These are phyloP conservation scores for Plemyria rubiginata DNA, from an alignment of 2,888 invertebrate genomes.

Conservation along the genomic window DNA sequence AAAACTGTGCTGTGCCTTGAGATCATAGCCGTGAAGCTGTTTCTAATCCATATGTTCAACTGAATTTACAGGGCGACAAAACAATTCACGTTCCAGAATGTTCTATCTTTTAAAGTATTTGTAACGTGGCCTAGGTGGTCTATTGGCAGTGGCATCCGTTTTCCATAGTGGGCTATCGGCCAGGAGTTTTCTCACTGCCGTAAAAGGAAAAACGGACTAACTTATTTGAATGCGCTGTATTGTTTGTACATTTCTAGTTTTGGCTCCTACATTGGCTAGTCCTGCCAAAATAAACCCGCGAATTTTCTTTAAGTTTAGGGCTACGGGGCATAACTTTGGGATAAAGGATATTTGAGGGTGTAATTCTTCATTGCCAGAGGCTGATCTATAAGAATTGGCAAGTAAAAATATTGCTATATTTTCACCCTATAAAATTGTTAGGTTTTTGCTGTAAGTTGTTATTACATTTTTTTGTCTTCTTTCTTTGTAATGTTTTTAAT, in stretches of 20 bases:
- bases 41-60: too few relatives aligned
- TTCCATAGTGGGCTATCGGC: conserved; percentile 26
- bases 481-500: neutral
- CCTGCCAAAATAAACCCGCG: conserved; percentile 28
- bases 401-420: neutral
- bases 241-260: conserved; percentile 26
- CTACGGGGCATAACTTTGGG: conserved; percentile 3
- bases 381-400: neutral
- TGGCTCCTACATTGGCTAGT: conserved; percentile 20
- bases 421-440: neutral
- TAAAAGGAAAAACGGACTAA: conserved; percentile 24
- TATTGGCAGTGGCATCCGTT: conserved; percentile 24
- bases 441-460: neutral
- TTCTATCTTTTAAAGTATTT: neutral
- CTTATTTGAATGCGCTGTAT: conserved; percentile 30
- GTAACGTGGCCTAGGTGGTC: conserved; percentile 23
- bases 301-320: conserved; percentile 18
- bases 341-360: neutral
- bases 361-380: conserved; percentile 6
- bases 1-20: too few relatives aligned
- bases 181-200: conserved; percentile 22
- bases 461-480: neutral
- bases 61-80: too few relatives aligned
- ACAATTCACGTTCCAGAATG: neutral
- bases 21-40: too few relatives aligned